A percentile compares a stretch with the other conserved stretches of the same genome.
These are phyloP conservation scores for Crossoptilon crossoptilon DNA, from an alignment of 2,797 vertebrate species.

Conservation along the genomic window DNA sequence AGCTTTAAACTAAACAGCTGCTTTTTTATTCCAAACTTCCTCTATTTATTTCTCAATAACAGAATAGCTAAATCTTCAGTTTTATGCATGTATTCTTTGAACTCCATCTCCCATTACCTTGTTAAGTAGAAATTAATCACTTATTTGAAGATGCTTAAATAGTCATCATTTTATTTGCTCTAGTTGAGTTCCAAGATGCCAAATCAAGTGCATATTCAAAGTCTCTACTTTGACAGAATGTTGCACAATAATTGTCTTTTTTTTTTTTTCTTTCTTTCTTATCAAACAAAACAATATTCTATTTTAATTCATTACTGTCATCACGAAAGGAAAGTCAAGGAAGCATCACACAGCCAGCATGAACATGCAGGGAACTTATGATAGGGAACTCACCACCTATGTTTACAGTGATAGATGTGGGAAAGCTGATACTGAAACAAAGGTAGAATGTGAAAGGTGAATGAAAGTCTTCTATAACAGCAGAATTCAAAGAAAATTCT, in stretches of 20 bases:
- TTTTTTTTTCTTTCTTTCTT: not conserved
- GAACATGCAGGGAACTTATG: not conserved
- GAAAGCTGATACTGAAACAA: not conserved
- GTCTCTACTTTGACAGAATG: not conserved
- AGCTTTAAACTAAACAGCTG: not conserved
- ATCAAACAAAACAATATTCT: not conserved
- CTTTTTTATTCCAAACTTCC: not conserved
- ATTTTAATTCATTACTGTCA: not conserved
- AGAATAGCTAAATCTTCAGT: constrained; percentile 1
- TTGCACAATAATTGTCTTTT: not conserved
- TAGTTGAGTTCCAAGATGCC: constrained; percentile 21
- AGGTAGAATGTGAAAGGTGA: not conserved
- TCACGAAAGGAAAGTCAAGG: not conserved
- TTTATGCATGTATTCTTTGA: constrained; percentile 18
- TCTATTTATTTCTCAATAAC: constrained; percentile 1
- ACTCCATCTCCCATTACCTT: not conserved
- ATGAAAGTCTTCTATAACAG: not conserved
- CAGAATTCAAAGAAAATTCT: not conserved
- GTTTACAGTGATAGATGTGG: not conserved
- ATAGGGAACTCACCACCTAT: not conserved
- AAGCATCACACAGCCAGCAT: not conserved
- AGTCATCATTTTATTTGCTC: constrained; percentile 2
- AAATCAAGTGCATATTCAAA: not conserved
- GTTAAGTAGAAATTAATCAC: constrained; percentile 52
- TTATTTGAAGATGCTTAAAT: not conserved